Evolutionary conservation across 2,888 invertebrate species (phyloP).

Genomic region (Drepana falcataria): DNA sequence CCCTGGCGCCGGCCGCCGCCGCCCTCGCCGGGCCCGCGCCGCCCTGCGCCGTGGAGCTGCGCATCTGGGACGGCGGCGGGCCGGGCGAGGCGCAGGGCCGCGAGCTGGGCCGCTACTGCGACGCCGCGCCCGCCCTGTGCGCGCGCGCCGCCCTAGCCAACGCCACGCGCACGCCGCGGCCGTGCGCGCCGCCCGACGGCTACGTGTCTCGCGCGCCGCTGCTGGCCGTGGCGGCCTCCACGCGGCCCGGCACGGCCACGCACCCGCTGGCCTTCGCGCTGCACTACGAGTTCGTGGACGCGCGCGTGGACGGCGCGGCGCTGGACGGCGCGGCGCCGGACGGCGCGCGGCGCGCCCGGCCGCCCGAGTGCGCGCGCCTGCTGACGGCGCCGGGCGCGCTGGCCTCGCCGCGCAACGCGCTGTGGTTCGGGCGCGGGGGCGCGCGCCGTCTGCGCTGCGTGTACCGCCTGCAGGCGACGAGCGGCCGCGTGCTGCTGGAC

Average conservation of each 20-base stretch:
- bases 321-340: slow-evolving; percentile 71
- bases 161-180: slow-evolving; percentile 85
- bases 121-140: slow-evolving; percentile 87
- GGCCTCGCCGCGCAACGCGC: slow-evolving; percentile 87
- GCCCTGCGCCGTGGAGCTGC: slow-evolving; percentile 82
- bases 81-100: slow-evolving; percentile 55
- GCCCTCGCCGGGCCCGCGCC: slow-evolving; percentile 17
- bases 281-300: slow-evolving; percentile 91
- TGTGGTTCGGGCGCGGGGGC: slow-evolving; percentile 91
- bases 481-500: slow-evolving; percentile 82
- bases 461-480: slow-evolving; percentile 85
- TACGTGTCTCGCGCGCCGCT: slow-evolving; percentile 79
- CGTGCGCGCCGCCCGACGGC: slow-evolving; percentile 88
- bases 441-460: slow-evolving; percentile 86
- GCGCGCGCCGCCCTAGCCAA: slow-evolving; percentile 88
- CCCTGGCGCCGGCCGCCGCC: slow-evolving; percentile 9
- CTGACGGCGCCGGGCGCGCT: slow-evolving; percentile 76
- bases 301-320: slow-evolving; percentile 84
- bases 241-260: slow-evolving; percentile 85
- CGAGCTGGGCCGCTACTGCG: slow-evolving; percentile 85
- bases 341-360: slow-evolving; percentile 48
- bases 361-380: slow-evolving; percentile 53
- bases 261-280: slow-evolving; percentile 86
- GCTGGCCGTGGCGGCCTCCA: slow-evolving; percentile 64
- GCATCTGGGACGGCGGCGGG: slow-evolving; percentile 87